Evolutionary conservation across 2,888 invertebrate genomes (phyloP), one percentile per base, ranked within the genome.

Genomic region (Ectemnius cavifrons): DNA sequence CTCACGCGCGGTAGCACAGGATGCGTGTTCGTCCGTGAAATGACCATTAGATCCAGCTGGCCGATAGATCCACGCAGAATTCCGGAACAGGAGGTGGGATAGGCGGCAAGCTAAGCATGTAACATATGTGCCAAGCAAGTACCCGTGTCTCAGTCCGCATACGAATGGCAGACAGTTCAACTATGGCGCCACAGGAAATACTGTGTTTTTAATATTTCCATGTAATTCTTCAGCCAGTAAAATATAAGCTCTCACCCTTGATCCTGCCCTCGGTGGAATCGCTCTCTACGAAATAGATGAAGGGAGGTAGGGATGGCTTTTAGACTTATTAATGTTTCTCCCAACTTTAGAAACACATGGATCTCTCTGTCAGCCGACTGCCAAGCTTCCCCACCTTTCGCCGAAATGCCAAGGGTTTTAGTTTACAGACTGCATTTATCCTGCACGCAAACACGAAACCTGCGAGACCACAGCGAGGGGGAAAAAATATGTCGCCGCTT

Each of bases 21-120:
- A 77, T 72, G 80, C 82, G 81, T 82, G 82, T 82, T 80, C 82
- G 82, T 76, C 80, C 81, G 82, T 81, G 78, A 82, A 82, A 82
- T 82, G 78, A 80, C 83, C 82, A 82, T 82, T 82, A 82, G 77
- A 77, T 78, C 73, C 82, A 82, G 75, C 82, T 78, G 78, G 80
- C 78, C 82, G 75, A 82, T 81, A 80, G 78, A 83, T 82, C 80
- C 79, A 82, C 78, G 78, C 80, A 74, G 82, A 82, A 82, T 82
- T 78, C 75, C 78, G 67, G 72, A 82, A 80, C 82, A 82, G 82
- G 70, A 64, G 75, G 63, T 69, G 56, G 63, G 76, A 71, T 75
- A 75, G 78, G 73, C 78, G 76, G 78, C 80, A 73, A 78, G 82
- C 81, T 81, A 82, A 82, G 80, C 75, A 72, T 67, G 73, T 77